Conservation (phyloP, 1,140 invertebrate species). For the Apis cerana region DNA sequence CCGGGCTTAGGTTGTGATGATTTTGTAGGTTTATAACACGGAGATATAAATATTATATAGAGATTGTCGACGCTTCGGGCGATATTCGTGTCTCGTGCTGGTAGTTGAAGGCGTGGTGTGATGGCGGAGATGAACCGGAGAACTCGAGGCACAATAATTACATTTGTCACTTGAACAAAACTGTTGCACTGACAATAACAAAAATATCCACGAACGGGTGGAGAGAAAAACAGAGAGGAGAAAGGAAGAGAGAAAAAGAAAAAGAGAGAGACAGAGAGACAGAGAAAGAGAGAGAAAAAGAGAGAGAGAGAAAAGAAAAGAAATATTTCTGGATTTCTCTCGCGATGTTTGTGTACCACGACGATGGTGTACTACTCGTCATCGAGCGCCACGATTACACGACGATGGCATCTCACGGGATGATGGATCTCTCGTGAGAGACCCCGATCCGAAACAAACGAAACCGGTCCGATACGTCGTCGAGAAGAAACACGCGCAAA, state of each 20-base stretch:
- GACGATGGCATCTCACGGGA: not conserved
- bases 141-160: constrained; percentile 20
- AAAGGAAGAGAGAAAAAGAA: not conserved
- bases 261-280: not conserved
- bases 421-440: not conserved
- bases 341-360: not conserved
- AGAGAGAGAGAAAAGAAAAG: not conserved
- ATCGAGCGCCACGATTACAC: not conserved
- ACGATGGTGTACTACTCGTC: not conserved
- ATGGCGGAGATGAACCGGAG: constrained; percentile 19
- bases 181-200: constrained; percentile 12
- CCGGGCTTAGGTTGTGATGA: constrained; percentile 21
- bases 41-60: not conserved
- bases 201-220: not conserved
- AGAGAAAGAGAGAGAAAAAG: not conserved
- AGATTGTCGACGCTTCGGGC: not conserved
- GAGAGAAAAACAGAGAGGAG: too few species aligned
- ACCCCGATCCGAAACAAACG: not conserved
- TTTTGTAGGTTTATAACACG: constrained; percentile 11
- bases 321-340: not conserved
- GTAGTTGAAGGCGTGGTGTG: constrained; percentile 14
- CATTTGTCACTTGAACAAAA: constrained; percentile 10
- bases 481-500: not conserved
- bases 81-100: constrained; percentile 23
- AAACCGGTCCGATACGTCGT: not conserved